Conservation (phyloP, 2,888 invertebrate species). For the Chaitophorus viminalis region DNA sequence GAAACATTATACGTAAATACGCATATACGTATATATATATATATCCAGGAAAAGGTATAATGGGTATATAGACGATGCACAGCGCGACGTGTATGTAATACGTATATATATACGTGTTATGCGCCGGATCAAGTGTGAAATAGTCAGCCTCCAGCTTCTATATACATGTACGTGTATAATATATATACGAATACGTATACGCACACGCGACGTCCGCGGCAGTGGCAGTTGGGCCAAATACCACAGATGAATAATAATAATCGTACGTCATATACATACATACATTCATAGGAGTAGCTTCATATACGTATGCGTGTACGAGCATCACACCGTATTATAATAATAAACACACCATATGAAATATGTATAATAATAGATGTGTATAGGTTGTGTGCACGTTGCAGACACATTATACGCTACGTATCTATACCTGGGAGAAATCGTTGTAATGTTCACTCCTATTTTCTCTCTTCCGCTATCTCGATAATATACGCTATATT, state of each 20-base stretch:
- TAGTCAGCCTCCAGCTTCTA: conserved; percentile 50
- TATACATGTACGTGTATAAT: background rate
- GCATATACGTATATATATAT: too few species aligned
- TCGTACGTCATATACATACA: background rate
- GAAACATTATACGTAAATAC: background rate
- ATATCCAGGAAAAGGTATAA: background rate
- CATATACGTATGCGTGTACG: background rate
- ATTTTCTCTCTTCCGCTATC: background rate
- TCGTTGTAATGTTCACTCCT: background rate
- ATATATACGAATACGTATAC: background rate
- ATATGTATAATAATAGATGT: too few species aligned
- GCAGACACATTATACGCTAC: background rate
- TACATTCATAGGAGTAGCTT: background rate
- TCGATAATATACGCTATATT: background rate
- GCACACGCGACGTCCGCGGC: background rate
- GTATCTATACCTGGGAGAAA: background rate
- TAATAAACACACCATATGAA: too few species aligned
- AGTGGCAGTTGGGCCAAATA: conserved; percentile 53
- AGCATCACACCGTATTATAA: background rate
- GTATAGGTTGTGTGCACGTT: too few species aligned
- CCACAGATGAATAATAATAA: conserved; percentile 44
- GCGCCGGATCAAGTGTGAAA: conserved; percentile 43
- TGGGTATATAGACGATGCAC: background rate
- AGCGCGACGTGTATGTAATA: background rate
- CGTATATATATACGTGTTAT: background rate